Conservation (phyloP, 2,797 vertebrate species). For the Tachyglossus aculeatus region DNA sequence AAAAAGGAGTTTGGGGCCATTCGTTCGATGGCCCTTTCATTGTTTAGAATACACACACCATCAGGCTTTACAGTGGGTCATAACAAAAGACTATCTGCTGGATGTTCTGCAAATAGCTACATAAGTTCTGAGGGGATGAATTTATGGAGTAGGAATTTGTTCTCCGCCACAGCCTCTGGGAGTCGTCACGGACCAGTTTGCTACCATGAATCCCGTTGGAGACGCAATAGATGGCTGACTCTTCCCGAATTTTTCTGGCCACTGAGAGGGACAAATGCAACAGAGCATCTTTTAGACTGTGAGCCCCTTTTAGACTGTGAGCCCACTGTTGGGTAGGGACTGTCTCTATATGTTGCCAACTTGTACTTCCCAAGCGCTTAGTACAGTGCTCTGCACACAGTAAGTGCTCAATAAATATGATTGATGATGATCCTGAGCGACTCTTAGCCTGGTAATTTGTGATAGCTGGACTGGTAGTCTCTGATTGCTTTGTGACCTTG, state of each 20-base stretch:
- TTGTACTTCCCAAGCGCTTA: too few species aligned
- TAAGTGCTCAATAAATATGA: too few species aligned
- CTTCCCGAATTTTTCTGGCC: neutral
- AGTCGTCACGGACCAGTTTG: too few species aligned
- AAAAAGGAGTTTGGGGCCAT: constrained; percentile 28
- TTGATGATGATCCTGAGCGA: too few species aligned
- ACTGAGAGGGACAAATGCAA: neutral
- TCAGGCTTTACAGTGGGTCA: constrained; percentile 59
- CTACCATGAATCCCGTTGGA: neutral
- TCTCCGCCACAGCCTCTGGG: neutral
- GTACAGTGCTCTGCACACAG: too few species aligned
- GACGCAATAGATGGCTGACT: neutral
- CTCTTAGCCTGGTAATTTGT: neutral
- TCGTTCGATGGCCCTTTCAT: constrained; percentile 46
- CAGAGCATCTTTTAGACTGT: too few species aligned
- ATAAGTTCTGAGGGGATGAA: constrained; percentile 32
- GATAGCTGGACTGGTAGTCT: neutral
- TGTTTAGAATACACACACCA: constrained; percentile 58
- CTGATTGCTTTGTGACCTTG: too few species aligned
- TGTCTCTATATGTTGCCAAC: too few species aligned
- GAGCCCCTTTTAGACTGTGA: too few species aligned
- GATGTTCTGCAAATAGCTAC: constrained; percentile 45
- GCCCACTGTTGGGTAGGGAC: too few species aligned
- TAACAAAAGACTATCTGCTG: constrained; percentile 50
- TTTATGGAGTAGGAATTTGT: constrained; percentile 27